These are phyloP conservation scores for Asteroscopus sphinx DNA, from an alignment of 2,888 invertebrate genomes.

Conservation along the genomic window DNA sequence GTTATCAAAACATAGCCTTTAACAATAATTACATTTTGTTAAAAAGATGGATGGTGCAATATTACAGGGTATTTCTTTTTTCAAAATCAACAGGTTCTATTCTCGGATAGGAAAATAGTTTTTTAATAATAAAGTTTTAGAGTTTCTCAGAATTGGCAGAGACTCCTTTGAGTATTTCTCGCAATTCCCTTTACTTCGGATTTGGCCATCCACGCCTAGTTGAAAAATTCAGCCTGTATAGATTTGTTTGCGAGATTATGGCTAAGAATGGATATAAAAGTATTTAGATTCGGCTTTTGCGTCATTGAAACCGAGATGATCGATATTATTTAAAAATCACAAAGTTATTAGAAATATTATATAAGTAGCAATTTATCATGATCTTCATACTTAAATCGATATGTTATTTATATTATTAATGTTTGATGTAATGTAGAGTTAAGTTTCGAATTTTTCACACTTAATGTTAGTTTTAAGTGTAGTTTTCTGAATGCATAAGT, in stretches of 20 bases:
- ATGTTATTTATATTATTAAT: slow-evolving; percentile 53
- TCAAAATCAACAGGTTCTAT: too few species aligned
- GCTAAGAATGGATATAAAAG: slow-evolving; percentile 14
- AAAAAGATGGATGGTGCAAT: too few species aligned
- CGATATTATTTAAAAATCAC: slow-evolving; percentile 35
- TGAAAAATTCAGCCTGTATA: too few species aligned
- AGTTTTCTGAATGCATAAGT: slow-evolving; percentile 35
- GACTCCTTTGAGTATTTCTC: too few species aligned
- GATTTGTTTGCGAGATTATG: slow-evolving; percentile 49
- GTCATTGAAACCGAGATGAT: slow-evolving; percentile 17
- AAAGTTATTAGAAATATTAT: slow-evolving; percentile 39
- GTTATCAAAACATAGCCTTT: too few species aligned
- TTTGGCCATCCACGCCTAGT: too few species aligned
- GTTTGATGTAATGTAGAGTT: slow-evolving; percentile 47
- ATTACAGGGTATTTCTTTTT: too few species aligned
- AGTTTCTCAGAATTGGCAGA: too few species aligned
- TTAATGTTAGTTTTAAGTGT: slow-evolving; percentile 48
- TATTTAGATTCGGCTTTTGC: slow-evolving; percentile 30
- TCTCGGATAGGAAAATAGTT: too few species aligned
- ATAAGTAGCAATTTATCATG: slow-evolving; percentile 51
- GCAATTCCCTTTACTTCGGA: too few species aligned
- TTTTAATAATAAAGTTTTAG: too few species aligned
- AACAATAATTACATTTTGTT: too few species aligned
- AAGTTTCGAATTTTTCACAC: slow-evolving; percentile 49
- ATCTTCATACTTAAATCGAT: slow-evolving; percentile 56